A percentile compares a stretch with the other conserved stretches of the same genome.
Conservation (phyloP, 2,888 invertebrate species). For the Trissolcus brochymenae region DNA sequence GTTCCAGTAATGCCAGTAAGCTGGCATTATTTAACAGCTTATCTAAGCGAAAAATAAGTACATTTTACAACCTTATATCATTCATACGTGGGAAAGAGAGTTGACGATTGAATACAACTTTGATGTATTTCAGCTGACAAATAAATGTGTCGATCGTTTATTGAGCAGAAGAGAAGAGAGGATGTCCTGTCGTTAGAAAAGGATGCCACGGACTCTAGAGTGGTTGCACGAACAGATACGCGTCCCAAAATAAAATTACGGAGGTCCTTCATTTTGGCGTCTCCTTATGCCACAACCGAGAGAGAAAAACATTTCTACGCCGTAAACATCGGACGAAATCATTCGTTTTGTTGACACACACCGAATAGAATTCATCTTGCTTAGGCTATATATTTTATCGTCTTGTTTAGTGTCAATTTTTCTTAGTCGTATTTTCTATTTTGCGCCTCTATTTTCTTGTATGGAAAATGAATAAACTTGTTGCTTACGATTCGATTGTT, state of each 20-base stretch:
- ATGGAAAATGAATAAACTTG: no score
- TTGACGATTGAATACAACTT: conserved; percentile 39
- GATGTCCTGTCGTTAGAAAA: conserved; percentile 47
- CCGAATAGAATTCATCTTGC: no score
- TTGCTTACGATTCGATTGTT: no score
- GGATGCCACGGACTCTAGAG: conserved; percentile 4
- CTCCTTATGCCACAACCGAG: background rate
- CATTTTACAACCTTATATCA: conserved; percentile 21
- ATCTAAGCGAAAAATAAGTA: conserved; percentile 13
- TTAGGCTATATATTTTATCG: no score
- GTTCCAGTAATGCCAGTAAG: no score
- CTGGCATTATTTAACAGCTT: conserved; percentile 6
- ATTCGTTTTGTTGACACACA: background rate
- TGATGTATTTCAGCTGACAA: conserved; percentile 11
- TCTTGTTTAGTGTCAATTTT: no score
- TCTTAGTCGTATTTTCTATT: no score
- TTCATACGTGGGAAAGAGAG: conserved; percentile 34
- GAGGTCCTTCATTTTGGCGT: conserved; percentile 18
- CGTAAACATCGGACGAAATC: background rate
- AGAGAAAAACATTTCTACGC: no score
- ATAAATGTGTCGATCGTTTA: conserved; percentile 43
- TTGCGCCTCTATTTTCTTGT: no score
- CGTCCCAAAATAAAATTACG: conserved; percentile 20
- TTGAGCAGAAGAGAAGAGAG: conserved; percentile 29
- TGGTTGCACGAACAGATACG: conserved; percentile 29